Evolutionary conservation across 2,888 invertebrate species (phyloP), one percentile per base, ranked within the genome.

Genomic region (Ormyrus pomaceus): DNA sequence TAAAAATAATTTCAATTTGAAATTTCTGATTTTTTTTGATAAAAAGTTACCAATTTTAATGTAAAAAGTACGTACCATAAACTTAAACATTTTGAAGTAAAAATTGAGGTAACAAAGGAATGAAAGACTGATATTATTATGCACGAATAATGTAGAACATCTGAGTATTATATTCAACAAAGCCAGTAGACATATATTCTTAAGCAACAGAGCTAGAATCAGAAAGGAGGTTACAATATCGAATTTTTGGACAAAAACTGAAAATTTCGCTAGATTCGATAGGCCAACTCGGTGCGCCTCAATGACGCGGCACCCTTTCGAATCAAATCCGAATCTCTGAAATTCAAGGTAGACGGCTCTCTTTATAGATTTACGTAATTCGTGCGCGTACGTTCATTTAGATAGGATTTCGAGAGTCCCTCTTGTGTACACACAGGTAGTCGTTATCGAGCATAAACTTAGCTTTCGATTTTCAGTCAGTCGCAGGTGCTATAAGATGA

Each of bases 61-160:
- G 59, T 58, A 56, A 5, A n/a, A 50, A 51, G 9, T 56, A 85
- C 85, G 51, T 85, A 90, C 90, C 84, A 90, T 64, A 82, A 87
- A 88, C 83, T 86, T 88, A 0, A 90, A 70, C 89, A 90, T 81
- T 50, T 70, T 69, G 7, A 19, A 45, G 10, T 68, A 65, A 34
- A 58, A 58, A 58, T 58, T 8, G 11, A 64, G 7, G 13, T 53
- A 66, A 55, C 50, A 61, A 78, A 48, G 48, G n/a, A 56, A 68
- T 53, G 58, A 66, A 19, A 19, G 19, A 19, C 19, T 19, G 19
- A 2, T 19, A 19, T 19, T 13, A 9, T 11, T 70, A 9, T 11
- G 10, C n/a, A 9, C 5, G n/a, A 13, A 50, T 70, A 53, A 46
- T 70, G 65, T 13, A 10, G 8, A 58, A 48, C 55, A 69, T 69